A percentile compares a stretch with the other conserved stretches of the same genome.
Conservation (phyloP, 2,888 invertebrate species). For the Elmis aenea region DNA sequence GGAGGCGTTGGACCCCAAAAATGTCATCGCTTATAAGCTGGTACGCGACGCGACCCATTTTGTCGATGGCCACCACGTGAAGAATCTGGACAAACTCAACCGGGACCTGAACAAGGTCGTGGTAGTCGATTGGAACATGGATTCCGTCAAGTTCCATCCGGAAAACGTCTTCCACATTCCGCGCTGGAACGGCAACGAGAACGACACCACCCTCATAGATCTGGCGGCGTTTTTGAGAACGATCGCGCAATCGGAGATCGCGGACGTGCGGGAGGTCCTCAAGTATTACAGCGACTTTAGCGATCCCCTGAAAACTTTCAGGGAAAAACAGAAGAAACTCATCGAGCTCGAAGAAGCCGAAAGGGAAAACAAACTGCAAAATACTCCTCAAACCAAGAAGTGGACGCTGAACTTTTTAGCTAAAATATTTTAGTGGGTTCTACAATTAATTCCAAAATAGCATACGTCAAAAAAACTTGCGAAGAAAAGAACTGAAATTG, state of each 20-base stretch:
- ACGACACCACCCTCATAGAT: constrained; percentile 83
- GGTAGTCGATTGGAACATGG: constrained; percentile 89
- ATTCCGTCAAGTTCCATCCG: constrained; percentile 81
- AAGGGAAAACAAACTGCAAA: constrained; percentile 45
- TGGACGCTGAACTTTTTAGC: constrained; percentile 65
- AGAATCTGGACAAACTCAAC: constrained; percentile 80
- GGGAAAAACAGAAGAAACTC: constrained; percentile 80
- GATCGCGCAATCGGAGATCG: constrained; percentile 80
- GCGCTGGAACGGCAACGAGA: constrained; percentile 90
- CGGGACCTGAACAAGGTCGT: constrained; percentile 84
- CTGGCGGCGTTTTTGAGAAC: constrained; percentile 87
- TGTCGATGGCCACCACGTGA: constrained; percentile 89
- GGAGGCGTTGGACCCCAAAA: constrained; percentile 89
- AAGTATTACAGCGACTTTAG: constrained; percentile 90
- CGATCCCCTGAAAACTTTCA: constrained; percentile 86
- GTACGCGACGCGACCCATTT: constrained; percentile 96
- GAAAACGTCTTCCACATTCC: constrained; percentile 83
- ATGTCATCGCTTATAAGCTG: constrained; percentile 80
- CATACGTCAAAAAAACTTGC: no score
- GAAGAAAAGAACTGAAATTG: no score
- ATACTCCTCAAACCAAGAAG: constrained; percentile 52
- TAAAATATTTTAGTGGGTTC: no score
- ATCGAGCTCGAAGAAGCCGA: constrained; percentile 60
- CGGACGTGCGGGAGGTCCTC: constrained; percentile 90
- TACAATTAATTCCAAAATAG: no score